phyloP scores from a whole-genome alignment of 2,113 vertebrate species.

The Stegostoma tigrinum region DNA sequence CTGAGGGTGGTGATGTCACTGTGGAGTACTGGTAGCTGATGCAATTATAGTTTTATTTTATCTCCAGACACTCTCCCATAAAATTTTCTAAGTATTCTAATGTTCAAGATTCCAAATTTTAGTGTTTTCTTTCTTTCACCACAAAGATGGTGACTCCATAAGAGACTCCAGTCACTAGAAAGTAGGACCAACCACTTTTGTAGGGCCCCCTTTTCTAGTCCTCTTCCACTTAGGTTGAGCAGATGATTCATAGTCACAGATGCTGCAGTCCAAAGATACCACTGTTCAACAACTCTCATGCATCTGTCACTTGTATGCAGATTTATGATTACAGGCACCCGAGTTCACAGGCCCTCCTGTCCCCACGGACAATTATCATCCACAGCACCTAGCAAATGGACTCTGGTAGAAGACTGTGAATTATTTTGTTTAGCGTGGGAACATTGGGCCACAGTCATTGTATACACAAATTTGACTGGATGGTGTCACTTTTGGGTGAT shows the following conservation, averaged over 20 bases:
- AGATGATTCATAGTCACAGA: background rate
- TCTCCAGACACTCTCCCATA: too few species aligned
- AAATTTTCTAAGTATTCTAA: too few species aligned
- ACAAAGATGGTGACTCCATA: too few species aligned
- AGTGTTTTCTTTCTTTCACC: too few species aligned
- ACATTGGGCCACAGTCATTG: background rate
- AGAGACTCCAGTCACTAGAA: background rate
- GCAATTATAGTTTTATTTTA: too few species aligned
- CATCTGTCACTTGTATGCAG: background rate
- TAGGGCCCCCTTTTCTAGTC: background rate
- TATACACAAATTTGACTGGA: background rate
- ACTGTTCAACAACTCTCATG: background rate
- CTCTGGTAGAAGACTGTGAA: background rate
- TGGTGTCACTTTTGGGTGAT: background rate
- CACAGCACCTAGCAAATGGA: background rate
- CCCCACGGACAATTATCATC: background rate
- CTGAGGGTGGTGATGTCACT: too few species aligned
- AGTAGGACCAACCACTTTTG: background rate
- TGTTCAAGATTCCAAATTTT: too few species aligned
- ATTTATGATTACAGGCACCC: background rate
- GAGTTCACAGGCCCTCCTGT: too few species aligned
- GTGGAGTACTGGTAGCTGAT: too few species aligned
- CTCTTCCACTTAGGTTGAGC: background rate
- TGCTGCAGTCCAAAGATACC: background rate
- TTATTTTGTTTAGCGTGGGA: background rate